Base-by-base conservation (phyloP, 2,113 vertebrate genomes). In the Amia ocellicauda region DNA sequence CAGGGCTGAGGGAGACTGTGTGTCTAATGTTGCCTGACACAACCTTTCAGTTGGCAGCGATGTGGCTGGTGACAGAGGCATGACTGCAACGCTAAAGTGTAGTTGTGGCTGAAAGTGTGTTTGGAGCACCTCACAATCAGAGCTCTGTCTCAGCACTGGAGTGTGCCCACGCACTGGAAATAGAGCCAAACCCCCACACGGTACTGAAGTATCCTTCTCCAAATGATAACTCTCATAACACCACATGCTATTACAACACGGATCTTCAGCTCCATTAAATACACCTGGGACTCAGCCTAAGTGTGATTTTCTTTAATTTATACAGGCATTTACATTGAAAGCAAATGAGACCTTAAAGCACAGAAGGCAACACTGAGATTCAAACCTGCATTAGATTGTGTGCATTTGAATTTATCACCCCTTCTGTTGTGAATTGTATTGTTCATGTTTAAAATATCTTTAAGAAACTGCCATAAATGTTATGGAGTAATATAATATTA, bases 181-280 rank as follows among this genome's bases (percentile, higher is more conserved):
- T 7, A 36, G 45, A 52, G 8, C 19, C 51, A 53, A 53, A 23
- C 8, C 29, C n/a, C 36, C 5, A 17, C 19, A 17, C 57, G 72
- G 31, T 7, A 36, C 31, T 7, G 31, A 36, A 11, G 31, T 72
- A 69, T 74, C 41, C 79, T 79, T 68, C 64, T 69, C 74, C 77
- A 76, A 86, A 84, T 81, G 71, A n/a, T 56, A 75, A 83, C 74
- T 69, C 77, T 68, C 54, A 61, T 74, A 64, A 77, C 86, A 82
- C 80, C 83, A 85, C 77, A 84, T 80, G 76, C 69, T 54, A 82
- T 87, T 84, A 85, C 54, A 79, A 62, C 74, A 47, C 61, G 70
- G 76, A 72, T 69, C 70, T 69, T 78, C 71, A 2, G 56, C 79
- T 74, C 79, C 74, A 89, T 87, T 83, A 40, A 66, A 86, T 86